Conservation (phyloP, 2,797 vertebrate species). For the Acropternis orthonyx region DNA sequence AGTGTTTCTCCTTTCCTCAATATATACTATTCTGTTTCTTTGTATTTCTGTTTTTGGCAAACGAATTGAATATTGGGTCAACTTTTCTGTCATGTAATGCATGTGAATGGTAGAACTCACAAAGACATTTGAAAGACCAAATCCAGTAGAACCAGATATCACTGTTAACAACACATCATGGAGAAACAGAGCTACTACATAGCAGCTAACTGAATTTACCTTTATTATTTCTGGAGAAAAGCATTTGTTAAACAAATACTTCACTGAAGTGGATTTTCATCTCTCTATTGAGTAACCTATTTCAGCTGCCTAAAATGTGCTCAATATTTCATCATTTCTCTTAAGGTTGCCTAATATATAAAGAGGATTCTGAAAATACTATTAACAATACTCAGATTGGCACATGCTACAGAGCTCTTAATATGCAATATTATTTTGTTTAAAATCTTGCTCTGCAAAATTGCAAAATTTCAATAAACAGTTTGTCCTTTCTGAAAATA, state of each 20-base stretch:
- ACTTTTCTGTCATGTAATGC: neutral
- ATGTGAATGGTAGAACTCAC: neutral
- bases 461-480: neutral
- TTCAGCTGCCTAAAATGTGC: neutral
- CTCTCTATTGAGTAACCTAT: neutral
- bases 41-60: neutral
- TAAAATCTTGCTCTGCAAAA: neutral
- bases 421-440: neutral
- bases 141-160: neutral
- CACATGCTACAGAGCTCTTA: neutral
- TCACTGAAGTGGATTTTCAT: neutral
- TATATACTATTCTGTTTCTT: neutral
- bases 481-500: neutral
- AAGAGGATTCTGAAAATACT: neutral
- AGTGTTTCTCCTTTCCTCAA: neutral
- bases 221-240: neutral
- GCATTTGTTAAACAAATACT: neutral
- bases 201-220: neutral
- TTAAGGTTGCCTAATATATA: neutral
- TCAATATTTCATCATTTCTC: neutral
- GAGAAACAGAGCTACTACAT: neutral
- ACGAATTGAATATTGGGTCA: neutral
- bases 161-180: neutral
- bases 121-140: neutral
- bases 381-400: neutral